phyloP scores from a whole-genome alignment of 2,113 vertebrate species.

The Phocoena sinus region DNA sequence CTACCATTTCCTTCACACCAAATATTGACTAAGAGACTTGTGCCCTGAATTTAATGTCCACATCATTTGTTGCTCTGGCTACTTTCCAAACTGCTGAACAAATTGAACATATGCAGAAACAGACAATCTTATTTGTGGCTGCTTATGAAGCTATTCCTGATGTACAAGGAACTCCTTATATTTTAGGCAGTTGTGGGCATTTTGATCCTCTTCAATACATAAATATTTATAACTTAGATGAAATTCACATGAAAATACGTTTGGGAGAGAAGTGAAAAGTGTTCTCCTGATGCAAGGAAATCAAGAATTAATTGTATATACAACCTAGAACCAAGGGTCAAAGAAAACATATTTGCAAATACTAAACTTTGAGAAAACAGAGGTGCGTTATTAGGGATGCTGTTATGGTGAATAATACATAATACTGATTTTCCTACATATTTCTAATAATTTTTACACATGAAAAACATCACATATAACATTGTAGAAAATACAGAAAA shows the following conservation, averaged over 20 bases:
- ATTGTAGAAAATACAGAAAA: background rate
- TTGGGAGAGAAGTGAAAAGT: background rate
- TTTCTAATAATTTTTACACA: background rate
- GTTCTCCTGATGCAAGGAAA: background rate
- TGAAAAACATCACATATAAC: background rate
- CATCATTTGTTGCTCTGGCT: background rate
- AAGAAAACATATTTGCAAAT: background rate
- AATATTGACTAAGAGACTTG: background rate
- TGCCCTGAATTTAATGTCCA: constrained; percentile 17
- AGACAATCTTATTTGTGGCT: background rate
- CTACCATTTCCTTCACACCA: background rate
- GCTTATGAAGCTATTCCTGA: background rate
- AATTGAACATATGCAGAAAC: background rate
- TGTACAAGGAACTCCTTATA: background rate
- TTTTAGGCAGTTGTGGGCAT: background rate
- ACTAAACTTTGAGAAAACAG: background rate
- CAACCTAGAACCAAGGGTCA: background rate
- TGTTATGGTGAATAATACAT: background rate
- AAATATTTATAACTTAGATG: background rate
- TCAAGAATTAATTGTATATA: background rate
- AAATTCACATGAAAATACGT: background rate
- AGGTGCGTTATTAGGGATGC: background rate
- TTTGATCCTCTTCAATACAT: background rate
- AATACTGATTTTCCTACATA: background rate
- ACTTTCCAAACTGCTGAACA: background rate